A percentile compares a stretch with the other conserved stretches of the same genome.
These are phyloP conservation scores for Cremastinae sp. DNA, from an alignment of 2,888 invertebrate genomes.

Conservation along the genomic window DNA sequence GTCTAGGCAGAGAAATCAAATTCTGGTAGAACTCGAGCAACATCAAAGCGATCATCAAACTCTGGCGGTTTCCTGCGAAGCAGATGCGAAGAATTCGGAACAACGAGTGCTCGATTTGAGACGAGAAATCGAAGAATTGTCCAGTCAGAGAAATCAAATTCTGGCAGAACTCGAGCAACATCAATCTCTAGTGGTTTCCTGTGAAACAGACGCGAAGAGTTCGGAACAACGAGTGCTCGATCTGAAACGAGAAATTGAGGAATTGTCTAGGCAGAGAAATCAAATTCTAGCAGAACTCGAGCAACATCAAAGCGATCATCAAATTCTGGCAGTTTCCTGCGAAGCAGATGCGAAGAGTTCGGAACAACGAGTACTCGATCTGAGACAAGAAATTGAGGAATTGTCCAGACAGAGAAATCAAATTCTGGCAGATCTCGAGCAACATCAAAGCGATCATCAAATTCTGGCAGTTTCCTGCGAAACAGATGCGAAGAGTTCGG, in stretches of 20 bases:
- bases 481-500: slow-evolving; percentile 55
- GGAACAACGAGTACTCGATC: slow-evolving; percentile 68
- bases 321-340: slow-evolving; percentile 26
- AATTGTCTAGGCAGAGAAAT: slow-evolving; percentile 66
- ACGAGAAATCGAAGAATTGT: slow-evolving; percentile 69
- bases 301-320: too few relatives aligned
- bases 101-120: slow-evolving; percentile 68
- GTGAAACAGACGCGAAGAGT: slow-evolving; percentile 57
- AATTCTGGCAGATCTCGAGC: slow-evolving; percentile 68
- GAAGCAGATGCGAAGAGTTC: slow-evolving; percentile 56
- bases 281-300: slow-evolving; percentile 68
- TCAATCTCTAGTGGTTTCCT: slow-evolving; percentile 12
- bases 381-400: too few relatives aligned
- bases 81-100: slow-evolving; percentile 62
- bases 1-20: slow-evolving; percentile 66
- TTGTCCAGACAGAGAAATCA: slow-evolving; percentile 65
- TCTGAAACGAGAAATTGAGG: slow-evolving; percentile 69
- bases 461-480: slow-evolving; percentile 18
- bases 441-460: slow-evolving; percentile 32
- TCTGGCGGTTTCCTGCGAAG: slow-evolving; percentile 41
- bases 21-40: slow-evolving; percentile 66
- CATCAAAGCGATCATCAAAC: slow-evolving; percentile 34
- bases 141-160: slow-evolving; percentile 68
- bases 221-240: slow-evolving; percentile 68
- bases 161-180: slow-evolving; percentile 64